Conservation (phyloP, 2,888 invertebrate species). For the Polydrusus cervinus region DNA sequence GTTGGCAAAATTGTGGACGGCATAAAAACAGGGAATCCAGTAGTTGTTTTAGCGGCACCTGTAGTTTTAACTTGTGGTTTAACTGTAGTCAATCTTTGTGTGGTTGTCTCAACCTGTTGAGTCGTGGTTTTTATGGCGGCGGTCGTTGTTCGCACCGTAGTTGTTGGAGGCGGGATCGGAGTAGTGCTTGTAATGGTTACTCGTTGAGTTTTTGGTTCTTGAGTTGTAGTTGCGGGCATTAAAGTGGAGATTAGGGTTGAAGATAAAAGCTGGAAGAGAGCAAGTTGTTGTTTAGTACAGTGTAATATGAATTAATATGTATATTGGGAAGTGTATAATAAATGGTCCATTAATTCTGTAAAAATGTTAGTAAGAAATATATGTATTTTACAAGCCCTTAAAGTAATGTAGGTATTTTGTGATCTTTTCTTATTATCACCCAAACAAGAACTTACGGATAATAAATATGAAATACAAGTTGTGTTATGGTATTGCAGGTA, state of each 20-base stretch:
- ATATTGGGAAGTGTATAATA: not conserved
- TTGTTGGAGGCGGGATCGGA: conserved; percentile 42
- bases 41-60: conserved; percentile 48
- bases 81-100: conserved; percentile 45
- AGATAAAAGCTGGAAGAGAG: conserved; percentile 35
- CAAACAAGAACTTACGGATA: too few relatives aligned
- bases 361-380: too few relatives aligned
- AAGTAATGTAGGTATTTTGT: too few relatives aligned
- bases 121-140: conserved; percentile 51
- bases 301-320: not conserved
- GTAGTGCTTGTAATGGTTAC: conserved; percentile 53
- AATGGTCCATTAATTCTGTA: not conserved
- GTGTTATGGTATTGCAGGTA: too few relatives aligned
- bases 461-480: too few relatives aligned
- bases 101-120: conserved; percentile 50
- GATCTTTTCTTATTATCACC: too few relatives aligned
- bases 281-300: conserved; percentile 9
- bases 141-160: conserved; percentile 45
- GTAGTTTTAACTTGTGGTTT: conserved; percentile 42
- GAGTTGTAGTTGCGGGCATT: conserved; percentile 50
- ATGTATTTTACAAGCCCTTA: too few relatives aligned
- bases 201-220: conserved; percentile 51
- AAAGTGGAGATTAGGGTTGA: conserved; percentile 30
- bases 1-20: conserved; percentile 66
- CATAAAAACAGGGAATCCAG: conserved; percentile 56